These are phyloP conservation scores for Chymomyza procnemis DNA, from an alignment of 2,888 invertebrate species.

Conservation along the genomic window DNA sequence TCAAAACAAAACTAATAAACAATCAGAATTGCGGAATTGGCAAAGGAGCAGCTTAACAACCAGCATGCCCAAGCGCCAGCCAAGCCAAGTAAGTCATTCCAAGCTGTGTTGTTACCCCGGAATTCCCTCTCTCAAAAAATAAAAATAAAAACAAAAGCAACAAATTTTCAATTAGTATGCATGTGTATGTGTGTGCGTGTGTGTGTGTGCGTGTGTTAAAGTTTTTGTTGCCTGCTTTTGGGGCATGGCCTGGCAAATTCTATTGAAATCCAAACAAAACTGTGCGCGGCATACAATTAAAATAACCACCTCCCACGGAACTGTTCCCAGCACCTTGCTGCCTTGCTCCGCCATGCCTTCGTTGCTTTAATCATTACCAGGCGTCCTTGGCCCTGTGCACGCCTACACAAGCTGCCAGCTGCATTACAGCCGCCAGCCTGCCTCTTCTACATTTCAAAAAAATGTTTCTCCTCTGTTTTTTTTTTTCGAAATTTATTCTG, in stretches of 20 bases:
- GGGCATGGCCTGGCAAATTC: background rate
- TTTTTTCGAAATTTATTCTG: no score
- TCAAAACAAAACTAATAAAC: constrained; percentile 21
- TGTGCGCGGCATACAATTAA: background rate
- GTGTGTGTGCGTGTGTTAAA: constrained; percentile 22
- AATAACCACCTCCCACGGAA: background rate
- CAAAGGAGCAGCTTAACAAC: background rate
- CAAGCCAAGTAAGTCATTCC: background rate
- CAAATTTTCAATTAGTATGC: background rate
- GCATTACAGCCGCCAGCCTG: background rate
- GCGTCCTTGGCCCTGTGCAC: constrained; percentile 34
- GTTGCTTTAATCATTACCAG: background rate
- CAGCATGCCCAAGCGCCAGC: no score
- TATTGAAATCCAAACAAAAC: background rate
- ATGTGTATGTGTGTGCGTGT: constrained; percentile 2
- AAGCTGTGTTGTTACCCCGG: no score
- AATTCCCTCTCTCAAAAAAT: no score
- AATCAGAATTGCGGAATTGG: background rate
- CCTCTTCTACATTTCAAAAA: background rate
- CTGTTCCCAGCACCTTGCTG: background rate
- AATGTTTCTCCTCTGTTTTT: no score
- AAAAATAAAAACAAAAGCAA: constrained; percentile 20
- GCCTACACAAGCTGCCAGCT: constrained; percentile 35
- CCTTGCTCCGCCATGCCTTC: background rate
- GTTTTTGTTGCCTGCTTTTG: constrained; percentile 2